A percentile compares a stretch with the other conserved stretches of the same genome.
Evolutionary conservation across 2,113 vertebrate species (phyloP).

Genomic region (Peromyscus leucopus): DNA sequence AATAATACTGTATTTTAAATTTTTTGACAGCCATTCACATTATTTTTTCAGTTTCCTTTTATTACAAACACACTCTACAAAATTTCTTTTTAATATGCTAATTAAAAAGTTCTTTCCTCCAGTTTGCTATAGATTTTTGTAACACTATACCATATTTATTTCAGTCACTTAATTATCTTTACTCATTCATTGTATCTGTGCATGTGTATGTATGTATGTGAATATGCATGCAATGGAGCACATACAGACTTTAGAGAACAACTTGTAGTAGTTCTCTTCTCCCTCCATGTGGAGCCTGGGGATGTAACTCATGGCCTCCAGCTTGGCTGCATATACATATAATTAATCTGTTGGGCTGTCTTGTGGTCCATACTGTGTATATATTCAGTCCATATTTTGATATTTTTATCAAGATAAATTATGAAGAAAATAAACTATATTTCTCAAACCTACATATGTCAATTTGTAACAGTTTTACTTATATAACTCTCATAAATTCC

Average conservation of each 20-base stretch:
- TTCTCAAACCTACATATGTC: background rate
- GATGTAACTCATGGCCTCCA: background rate
- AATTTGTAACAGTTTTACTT: background rate
- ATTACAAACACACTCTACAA: background rate
- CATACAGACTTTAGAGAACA: background rate
- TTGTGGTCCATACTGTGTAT: background rate
- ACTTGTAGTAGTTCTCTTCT: background rate
- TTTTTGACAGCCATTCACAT: background rate
- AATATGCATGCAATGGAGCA: background rate
- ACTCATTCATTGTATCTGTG: background rate
- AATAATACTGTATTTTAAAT: background rate
- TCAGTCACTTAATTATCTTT: no score
- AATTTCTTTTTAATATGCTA: background rate
- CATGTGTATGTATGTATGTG: background rate
- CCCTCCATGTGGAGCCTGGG: background rate
- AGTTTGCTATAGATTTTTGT: background rate
- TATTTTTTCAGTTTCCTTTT: background rate
- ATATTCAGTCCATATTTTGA: background rate
- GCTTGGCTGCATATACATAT: no score
- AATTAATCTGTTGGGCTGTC: background rate
- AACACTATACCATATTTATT: background rate
- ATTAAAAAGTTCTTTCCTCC: background rate
- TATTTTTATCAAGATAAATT: background rate
- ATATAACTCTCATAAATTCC: background rate
- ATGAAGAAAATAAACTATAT: background rate